These are phyloP conservation scores for Cyclina sinensis DNA, from an alignment of 1,140 invertebrate genomes.

Conservation along the genomic window DNA sequence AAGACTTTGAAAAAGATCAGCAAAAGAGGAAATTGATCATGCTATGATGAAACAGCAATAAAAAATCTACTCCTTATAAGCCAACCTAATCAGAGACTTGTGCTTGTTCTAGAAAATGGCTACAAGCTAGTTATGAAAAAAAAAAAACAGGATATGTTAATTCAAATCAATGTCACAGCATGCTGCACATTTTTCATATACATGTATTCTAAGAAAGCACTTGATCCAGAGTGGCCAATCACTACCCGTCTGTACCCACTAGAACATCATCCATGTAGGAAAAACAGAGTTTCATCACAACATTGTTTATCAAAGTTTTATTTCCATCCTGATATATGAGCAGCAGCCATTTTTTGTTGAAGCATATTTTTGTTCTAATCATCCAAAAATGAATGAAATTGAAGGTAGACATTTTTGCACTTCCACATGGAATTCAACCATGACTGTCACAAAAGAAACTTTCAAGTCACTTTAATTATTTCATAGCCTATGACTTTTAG, in stretches of 20 bases:
- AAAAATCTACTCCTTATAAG: not conserved
- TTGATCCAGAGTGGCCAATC: not conserved
- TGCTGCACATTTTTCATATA: not conserved
- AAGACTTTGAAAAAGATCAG: not conserved
- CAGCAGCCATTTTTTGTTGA: not conserved
- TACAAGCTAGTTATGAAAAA: not conserved
- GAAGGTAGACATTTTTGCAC: not conserved
- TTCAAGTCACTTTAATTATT: not conserved
- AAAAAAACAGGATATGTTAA: not conserved
- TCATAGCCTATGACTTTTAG: no score
- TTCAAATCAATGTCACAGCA: not conserved
- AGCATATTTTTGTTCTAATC: not conserved
- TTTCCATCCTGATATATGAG: not conserved
- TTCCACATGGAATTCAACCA: not conserved
- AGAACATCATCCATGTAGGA: not conserved
- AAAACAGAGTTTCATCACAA: not conserved
- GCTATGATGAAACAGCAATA: not conserved
- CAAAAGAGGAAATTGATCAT: not conserved
- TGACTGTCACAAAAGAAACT: not conserved
- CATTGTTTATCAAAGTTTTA: not conserved
- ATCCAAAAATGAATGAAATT: not conserved
- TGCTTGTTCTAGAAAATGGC: not conserved
- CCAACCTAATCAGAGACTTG: no score
- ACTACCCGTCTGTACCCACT: not conserved
- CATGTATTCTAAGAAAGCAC: constrained; percentile 1